Base-by-base conservation (phyloP, 2,797 vertebrate genomes). In the Buceros bicornis region DNA sequence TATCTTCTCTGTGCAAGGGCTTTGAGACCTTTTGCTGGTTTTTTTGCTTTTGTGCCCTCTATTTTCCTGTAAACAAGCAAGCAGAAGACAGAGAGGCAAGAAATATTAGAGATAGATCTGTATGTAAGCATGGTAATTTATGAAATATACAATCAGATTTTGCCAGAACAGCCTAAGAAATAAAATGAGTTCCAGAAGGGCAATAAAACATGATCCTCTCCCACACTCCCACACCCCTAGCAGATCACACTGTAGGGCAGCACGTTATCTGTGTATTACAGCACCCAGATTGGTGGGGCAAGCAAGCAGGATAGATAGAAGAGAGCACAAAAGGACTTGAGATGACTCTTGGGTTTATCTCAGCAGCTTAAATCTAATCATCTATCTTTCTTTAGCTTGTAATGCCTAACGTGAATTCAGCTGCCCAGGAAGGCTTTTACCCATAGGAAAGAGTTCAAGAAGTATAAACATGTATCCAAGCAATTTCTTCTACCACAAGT, bases 341-440 rank as follows among this genome's bases (percentile, higher is more conserved):
- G 50, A 69, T 90, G 43, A 94, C 56, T 86, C 84, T 67, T 53
- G 69, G 76, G 78, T 74, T 82, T 88, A 83, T 60, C 13, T 92
- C 40, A 82, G 45, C n/a, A 16, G 5, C 17, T 92, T 81, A 88
- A 84, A 87, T 40, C 33, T 83, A 77, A 70, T 62, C 0, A 62
- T 31, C 31, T 48, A 13, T 33, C 7, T 64, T 40, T 71, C 15
- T 86, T 80, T 18, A 88, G 18, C 16, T 80, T 47, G 8, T 19
- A 81, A 54, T 61, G 29, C 14, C 19, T 80, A 67, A 72, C 45
- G 88, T 53, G 10, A 91, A 83, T 81, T 93, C n/a, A 47, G 17
- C 43, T 56, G 16, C 37, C 82, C 57, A 26, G 29, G 17, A 12
- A 96, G 26, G 17, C 3, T 51, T 91, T 79, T 67, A 90, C 33